A percentile compares a stretch with the other conserved stretches of the same genome.
phyloP scores from a whole-genome alignment of 2,113 vertebrate species.

The Urocitellus parryii region DNA sequence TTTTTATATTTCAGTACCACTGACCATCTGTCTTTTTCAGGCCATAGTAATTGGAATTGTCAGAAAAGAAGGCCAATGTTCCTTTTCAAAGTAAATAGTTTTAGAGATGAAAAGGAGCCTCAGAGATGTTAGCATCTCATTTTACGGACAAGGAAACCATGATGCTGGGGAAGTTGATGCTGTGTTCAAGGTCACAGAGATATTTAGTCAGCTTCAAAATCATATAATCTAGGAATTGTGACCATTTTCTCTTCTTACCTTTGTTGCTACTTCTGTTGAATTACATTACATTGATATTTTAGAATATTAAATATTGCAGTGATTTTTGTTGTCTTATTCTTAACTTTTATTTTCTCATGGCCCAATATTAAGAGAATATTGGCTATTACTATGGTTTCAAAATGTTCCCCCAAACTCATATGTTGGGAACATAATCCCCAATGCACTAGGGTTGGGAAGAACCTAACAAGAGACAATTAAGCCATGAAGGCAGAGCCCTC shows the following conservation, averaged over 20 bases:
- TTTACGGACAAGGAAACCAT: not conserved
- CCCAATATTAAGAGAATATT: not conserved
- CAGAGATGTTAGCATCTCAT: not conserved
- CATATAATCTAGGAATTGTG: not conserved
- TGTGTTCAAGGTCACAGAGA: not conserved
- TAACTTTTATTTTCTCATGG: not conserved
- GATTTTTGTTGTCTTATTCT: not conserved
- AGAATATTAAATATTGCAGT: not conserved
- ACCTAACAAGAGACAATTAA: not conserved
- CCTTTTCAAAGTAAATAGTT: slow-evolving; percentile 27
- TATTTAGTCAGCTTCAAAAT: not conserved
- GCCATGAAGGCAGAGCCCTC: not conserved
- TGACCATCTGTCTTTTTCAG: slow-evolving; percentile 6
- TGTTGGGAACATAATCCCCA: not conserved
- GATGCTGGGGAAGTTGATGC: not conserved
- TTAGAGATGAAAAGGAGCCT: slow-evolving; percentile 24
- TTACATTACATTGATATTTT: not conserved
- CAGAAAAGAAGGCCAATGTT: slow-evolving; percentile 25
- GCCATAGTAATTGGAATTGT: slow-evolving; percentile 24
- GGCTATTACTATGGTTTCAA: not conserved
- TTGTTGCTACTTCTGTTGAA: not conserved
- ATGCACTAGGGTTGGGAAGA: too few relatives aligned
- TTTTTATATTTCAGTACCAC: slow-evolving; percentile 33
- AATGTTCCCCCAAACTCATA: not conserved
- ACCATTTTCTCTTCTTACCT: not conserved